Conservation (phyloP, 2,888 invertebrate genomes). For the Margaritifera margaritifera region DNA sequence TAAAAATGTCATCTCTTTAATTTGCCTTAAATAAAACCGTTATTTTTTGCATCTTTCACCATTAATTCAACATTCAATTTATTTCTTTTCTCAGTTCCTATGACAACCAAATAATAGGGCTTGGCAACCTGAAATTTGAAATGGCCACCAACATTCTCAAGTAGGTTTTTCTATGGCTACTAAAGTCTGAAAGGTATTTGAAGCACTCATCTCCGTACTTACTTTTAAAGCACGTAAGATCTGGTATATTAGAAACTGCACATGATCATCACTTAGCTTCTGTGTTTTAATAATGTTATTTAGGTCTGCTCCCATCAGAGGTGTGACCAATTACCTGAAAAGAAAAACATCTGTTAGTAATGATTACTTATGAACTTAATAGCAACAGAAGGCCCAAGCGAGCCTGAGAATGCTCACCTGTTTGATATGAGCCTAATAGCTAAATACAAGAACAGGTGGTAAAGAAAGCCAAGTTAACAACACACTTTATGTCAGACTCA, state of each 20-base stretch:
- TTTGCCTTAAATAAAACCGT: no score
- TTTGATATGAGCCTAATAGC: not conserved
- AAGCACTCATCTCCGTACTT: constrained; percentile 7
- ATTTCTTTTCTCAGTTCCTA: no score
- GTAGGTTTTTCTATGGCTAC: no score
- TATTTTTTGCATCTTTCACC: no score
- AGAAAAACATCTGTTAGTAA: constrained; percentile 13
- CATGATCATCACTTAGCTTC: constrained; percentile 96
- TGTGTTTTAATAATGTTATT: constrained; percentile 99
- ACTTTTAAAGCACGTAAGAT: constrained; percentile 95
- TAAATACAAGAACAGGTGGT: not conserved
- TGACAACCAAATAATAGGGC: no score
- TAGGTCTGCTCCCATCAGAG: constrained; percentile 98
- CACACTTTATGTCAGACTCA: no score
- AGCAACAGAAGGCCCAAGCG: not conserved
- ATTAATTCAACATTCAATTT: no score
- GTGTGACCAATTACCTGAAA: constrained; percentile 92
- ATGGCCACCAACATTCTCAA: no score
- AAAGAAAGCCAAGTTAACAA: no score
- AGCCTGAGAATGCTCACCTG: not conserved
- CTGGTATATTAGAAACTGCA: constrained; percentile 98
- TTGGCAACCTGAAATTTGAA: no score
- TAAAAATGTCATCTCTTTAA: no score
- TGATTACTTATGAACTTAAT: not conserved
- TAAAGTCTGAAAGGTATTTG: no score